Conservation (phyloP, 2,797 vertebrate species). For the Orestias chungarensis region DNA sequence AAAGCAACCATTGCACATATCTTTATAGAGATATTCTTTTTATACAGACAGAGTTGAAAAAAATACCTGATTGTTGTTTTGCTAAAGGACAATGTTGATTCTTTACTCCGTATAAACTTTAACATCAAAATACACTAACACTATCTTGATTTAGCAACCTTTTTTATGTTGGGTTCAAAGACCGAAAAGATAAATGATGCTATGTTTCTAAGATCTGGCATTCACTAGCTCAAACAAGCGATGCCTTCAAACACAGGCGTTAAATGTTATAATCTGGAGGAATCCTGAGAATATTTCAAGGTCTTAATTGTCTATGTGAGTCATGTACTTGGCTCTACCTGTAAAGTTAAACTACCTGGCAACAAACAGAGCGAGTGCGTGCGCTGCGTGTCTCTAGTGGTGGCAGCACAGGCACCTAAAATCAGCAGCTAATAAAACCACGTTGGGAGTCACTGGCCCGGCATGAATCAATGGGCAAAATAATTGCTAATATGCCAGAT, state of each 20-base stretch:
- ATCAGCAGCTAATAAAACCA: conserved; percentile 97
- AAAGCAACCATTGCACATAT: neutral
- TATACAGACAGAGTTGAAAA: neutral
- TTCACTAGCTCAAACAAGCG: neutral
- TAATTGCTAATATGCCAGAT: conserved; percentile 99
- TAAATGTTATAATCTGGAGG: neutral
- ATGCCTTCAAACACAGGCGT: neutral
- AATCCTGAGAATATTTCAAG: neutral
- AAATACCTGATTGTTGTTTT: neutral
- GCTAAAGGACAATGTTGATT: neutral
- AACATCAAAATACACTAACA: neutral
- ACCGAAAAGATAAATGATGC: neutral
- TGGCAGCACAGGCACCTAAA: conserved; percentile 88
- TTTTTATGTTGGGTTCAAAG: neutral
- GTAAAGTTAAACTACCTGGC: conserved; percentile 61
- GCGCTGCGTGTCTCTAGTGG: conserved; percentile 48
- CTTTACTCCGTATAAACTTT: neutral
- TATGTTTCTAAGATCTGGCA: neutral
- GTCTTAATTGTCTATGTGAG: conserved; percentile 2
- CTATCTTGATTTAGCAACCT: neutral
- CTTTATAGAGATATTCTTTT: neutral
- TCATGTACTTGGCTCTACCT: conserved; percentile 25
- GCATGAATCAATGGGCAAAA: conserved; percentile 99
- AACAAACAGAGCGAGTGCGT: conserved; percentile 30
- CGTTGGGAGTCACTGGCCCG: conserved; percentile 89